These are phyloP conservation scores for Thamnophis sirtalis DNA, from an alignment of 2,113 vertebrate genomes.

Conservation along the genomic window DNA sequence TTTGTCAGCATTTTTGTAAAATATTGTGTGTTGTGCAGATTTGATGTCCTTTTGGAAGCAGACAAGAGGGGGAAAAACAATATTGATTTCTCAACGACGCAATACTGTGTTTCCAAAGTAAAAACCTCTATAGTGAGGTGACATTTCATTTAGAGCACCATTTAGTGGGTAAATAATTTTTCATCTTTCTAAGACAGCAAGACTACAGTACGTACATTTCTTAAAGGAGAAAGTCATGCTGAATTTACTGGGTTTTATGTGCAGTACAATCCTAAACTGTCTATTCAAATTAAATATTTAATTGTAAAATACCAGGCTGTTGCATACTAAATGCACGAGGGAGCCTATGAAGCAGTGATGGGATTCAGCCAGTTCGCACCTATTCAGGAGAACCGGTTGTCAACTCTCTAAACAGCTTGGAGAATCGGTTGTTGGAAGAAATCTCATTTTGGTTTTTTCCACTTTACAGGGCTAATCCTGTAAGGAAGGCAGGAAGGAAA, in stretches of 20 bases:
- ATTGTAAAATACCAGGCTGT: neutral
- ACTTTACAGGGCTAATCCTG: too few relatives aligned
- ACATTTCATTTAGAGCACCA: slow-evolving; percentile 26
- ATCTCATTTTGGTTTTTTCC: too few relatives aligned
- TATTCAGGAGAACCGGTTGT: too few relatives aligned
- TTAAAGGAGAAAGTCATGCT: neutral
- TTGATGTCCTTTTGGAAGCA: slow-evolving; percentile 13
- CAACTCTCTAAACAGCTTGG: too few relatives aligned
- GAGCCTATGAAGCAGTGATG: too few relatives aligned
- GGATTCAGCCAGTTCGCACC: too few relatives aligned
- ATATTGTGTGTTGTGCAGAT: neutral
- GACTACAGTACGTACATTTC: neutral
- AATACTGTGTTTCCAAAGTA: neutral
- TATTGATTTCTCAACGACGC: neutral
- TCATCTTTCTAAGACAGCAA: slow-evolving; percentile 10
- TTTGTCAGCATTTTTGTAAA: slow-evolving; percentile 19
- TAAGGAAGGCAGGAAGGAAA: too few relatives aligned
- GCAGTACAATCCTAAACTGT: neutral
- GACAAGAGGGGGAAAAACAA: neutral
- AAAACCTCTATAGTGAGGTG: slow-evolving; percentile 1
- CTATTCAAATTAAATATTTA: neutral
- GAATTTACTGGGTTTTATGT: neutral
- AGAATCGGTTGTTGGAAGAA: too few relatives aligned
- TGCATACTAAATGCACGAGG: neutral
- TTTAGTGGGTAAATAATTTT: slow-evolving; percentile 3